These are phyloP conservation scores for Aurelia aurita DNA, from an alignment of 30 jellyfish, hydroid and myxozoan species.

Conservation along the genomic window DNA sequence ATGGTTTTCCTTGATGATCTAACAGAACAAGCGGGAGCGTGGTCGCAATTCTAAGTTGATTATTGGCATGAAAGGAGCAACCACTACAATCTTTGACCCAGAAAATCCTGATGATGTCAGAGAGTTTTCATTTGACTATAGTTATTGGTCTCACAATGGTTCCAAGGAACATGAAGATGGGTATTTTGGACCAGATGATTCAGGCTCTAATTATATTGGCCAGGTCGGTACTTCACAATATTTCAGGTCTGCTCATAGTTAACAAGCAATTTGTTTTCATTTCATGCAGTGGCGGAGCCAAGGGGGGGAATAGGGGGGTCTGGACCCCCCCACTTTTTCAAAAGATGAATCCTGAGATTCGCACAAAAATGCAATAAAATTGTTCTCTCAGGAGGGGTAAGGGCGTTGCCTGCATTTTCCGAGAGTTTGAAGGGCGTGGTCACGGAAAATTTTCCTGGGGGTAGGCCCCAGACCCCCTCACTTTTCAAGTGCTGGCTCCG, in stretches of 20 bases:
- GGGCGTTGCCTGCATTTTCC: no score
- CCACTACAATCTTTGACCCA: slow-evolving; percentile 84
- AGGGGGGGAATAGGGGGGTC: no score
- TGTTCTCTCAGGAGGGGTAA: no score
- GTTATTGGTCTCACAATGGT: slow-evolving; percentile 96
- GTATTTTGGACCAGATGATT: slow-evolving; percentile 76
- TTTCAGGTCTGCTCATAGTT: no score
- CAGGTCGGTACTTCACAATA: slow-evolving; percentile 53
- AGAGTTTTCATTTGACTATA: slow-evolving; percentile 80
- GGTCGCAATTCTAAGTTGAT: slow-evolving; percentile 72
- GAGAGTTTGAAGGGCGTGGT: no score
- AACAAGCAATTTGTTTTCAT: background rate
- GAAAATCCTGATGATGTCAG: slow-evolving; percentile 65
- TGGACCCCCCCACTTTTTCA: no score
- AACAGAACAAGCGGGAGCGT: slow-evolving; percentile 79
- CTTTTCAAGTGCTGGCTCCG: no score
- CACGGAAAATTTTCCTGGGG: no score
- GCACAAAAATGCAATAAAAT: no score
- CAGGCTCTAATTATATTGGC: slow-evolving; percentile 65
- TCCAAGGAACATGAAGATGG: slow-evolving; percentile 77
- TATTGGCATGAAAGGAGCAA: slow-evolving; percentile 79
- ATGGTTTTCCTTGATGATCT: slow-evolving; percentile 40
- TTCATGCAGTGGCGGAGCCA: no score
- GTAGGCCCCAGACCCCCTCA: no score
- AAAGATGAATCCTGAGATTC: no score